phyloP scores from a whole-genome alignment of 2,113 vertebrate species.

The Sorex araneus region DNA sequence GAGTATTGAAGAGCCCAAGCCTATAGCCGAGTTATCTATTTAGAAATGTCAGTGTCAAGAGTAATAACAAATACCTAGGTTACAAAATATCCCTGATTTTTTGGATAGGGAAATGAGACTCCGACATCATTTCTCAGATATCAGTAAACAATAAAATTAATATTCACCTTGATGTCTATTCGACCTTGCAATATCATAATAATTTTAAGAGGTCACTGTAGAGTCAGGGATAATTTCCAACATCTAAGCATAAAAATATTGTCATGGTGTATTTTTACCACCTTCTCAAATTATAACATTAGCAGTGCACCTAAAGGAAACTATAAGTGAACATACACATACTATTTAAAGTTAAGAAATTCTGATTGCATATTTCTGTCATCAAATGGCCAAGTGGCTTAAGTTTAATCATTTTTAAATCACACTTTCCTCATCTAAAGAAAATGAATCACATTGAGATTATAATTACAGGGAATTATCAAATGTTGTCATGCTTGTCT shows the following conservation, averaged over 20 bases:
- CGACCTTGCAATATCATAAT: background rate
- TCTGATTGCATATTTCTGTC: background rate
- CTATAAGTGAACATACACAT: background rate
- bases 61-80: background rate
- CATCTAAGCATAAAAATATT: background rate
- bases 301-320: background rate
- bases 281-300: background rate
- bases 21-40: background rate
- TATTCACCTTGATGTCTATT: background rate
- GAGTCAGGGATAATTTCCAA: background rate
- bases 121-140: background rate
- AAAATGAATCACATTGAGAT: slow-evolving; percentile 46
- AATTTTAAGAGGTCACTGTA: background rate
- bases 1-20: background rate
- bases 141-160: background rate
- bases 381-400: background rate
- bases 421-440: slow-evolving; percentile 43
- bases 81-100: background rate
- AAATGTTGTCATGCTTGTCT: background rate
- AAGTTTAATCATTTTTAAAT: background rate
- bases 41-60: background rate
- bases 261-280: background rate
- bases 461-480: slow-evolving; percentile 39
- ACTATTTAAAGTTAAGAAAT: background rate
- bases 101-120: background rate